A percentile compares a stretch with the other conserved stretches of the same genome.
Evolutionary conservation across 2,113 vertebrate genomes (phyloP).

Genomic region (Desmodus rotundus): DNA sequence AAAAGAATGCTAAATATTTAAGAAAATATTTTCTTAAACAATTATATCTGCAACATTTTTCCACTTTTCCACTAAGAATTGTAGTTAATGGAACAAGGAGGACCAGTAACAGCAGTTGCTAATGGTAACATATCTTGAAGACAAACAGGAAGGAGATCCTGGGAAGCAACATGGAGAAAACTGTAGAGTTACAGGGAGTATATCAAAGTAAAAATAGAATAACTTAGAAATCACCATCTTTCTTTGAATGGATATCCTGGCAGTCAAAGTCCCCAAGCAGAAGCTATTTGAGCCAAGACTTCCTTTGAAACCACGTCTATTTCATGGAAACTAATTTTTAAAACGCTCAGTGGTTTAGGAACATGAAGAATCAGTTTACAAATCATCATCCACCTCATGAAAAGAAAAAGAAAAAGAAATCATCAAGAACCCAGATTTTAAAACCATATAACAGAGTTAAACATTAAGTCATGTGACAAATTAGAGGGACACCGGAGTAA

Average conservation of each 20-base stretch:
- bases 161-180: constrained; percentile 59
- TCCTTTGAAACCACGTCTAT: constrained; percentile 79
- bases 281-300: constrained; percentile 70
- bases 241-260: constrained; percentile 59
- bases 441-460: constrained; percentile 54
- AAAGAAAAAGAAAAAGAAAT: constrained; percentile 74
- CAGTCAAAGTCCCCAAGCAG: constrained; percentile 64
- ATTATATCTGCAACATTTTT: constrained; percentile 43
- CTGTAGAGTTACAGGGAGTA: constrained; percentile 67
- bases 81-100: not conserved
- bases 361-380: constrained; percentile 78
- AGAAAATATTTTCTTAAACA: not conserved
- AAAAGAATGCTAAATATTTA: not conserved
- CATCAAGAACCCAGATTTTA: constrained; percentile 51
- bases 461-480: constrained; percentile 69
- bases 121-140: constrained; percentile 45
- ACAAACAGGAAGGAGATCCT: constrained; percentile 42
- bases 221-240: constrained; percentile 78
- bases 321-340: constrained; percentile 81
- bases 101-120: constrained; percentile 31
- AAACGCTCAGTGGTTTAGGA: constrained; percentile 77
- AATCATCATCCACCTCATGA: constrained; percentile 72
- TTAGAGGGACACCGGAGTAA: constrained; percentile 56
- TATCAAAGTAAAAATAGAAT: constrained; percentile 77
- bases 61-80: not conserved